Conservation (phyloP, 2,888 invertebrate species). For the Athetis lepigone region DNA sequence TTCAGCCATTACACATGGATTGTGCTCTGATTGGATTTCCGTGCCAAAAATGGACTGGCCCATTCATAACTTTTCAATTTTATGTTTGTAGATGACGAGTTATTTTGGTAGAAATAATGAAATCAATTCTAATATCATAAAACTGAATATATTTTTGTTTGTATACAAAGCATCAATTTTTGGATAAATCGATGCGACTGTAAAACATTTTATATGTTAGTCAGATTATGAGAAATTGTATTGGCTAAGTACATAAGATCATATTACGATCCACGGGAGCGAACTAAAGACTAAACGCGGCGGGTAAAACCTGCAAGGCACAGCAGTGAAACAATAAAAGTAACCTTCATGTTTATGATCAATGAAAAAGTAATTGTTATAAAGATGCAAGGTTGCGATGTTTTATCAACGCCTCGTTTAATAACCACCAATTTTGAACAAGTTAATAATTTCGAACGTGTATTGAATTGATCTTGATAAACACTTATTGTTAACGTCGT, state of each 20-base stretch:
- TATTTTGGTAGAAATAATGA: too few relatives aligned
- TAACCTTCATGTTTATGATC: constrained; percentile 13
- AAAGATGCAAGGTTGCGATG: constrained; percentile 18
- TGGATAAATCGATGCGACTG: too few relatives aligned
- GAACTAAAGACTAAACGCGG: too few relatives aligned
- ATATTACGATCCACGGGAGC: too few relatives aligned
- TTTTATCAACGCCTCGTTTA: constrained; percentile 23
- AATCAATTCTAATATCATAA: too few relatives aligned
- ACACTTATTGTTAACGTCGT: neutral
- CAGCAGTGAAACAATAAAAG: neutral
- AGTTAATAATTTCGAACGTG: constrained; percentile 10
- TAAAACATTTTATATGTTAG: too few relatives aligned
- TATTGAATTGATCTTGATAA: constrained; percentile 26
- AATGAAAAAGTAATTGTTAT: constrained; percentile 35
- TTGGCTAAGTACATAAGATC: too few relatives aligned
- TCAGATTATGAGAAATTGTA: too few relatives aligned
- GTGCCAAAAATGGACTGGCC: constrained; percentile 32
- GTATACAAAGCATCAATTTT: too few relatives aligned
- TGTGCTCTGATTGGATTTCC: constrained; percentile 53
- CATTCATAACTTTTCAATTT: constrained; percentile 41
- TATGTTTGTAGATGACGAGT: neutral
- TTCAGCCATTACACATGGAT: constrained; percentile 66
- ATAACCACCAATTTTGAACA: constrained; percentile 15
- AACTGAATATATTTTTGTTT: too few relatives aligned
- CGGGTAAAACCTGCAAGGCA: too few relatives aligned